Conservation (phyloP, 2,113 vertebrate species). For the Apistogramma diplotaenia region DNA sequence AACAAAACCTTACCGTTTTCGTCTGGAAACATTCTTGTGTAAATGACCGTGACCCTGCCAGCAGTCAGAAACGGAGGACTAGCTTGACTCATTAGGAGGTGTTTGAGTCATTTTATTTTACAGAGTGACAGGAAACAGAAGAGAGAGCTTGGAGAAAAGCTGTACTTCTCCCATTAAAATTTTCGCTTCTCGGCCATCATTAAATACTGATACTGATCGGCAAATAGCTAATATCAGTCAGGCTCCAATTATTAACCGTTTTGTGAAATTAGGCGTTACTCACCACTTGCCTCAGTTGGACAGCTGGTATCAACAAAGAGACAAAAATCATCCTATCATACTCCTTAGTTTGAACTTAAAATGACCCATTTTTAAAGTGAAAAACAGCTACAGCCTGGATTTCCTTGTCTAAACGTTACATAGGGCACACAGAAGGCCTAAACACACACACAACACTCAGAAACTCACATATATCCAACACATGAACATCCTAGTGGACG, state of each 20-base stretch:
- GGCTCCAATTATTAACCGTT: not conserved
- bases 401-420: constrained; percentile 7
- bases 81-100: not conserved
- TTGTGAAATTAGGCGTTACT: not conserved
- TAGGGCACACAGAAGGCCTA: not conserved
- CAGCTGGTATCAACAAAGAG: not conserved
- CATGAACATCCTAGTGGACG: constrained; percentile 39
- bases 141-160: not conserved
- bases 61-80: not conserved
- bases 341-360: constrained; percentile 29
- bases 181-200: not conserved
- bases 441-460: not conserved
- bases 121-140: not conserved
- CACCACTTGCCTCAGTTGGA: not conserved
- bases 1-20: too few relatives aligned
- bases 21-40: too few relatives aligned
- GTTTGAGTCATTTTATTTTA: too few relatives aligned
- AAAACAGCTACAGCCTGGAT: not conserved
- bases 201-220: not conserved
- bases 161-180: too few relatives aligned
- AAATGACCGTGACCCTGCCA: too few relatives aligned
- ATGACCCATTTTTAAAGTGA: constrained; percentile 14
- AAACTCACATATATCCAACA: not conserved
- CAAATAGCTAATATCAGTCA: not conserved
- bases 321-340: not conserved